Percentiles rank a stretch among this genome's conserved stretches.
These are phyloP conservation scores for Eristalinus aeneus DNA, from an alignment of 2,888 invertebrate species.

Conservation along the genomic window DNA sequence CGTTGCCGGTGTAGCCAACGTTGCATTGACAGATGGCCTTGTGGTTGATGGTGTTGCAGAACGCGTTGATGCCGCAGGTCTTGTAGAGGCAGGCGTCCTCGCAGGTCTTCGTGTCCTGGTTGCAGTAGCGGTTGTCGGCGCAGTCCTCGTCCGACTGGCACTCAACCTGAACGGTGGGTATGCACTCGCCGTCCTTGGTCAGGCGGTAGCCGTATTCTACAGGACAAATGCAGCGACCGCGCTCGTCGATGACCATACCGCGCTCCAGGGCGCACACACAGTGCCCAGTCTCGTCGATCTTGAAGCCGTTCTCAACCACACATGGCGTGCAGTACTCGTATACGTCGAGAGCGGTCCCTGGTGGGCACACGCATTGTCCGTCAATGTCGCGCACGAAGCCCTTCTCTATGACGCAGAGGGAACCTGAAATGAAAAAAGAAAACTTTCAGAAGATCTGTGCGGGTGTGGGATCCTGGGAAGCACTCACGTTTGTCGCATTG, in stretches of 20 bases:
- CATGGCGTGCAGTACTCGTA: conserved; percentile 91
- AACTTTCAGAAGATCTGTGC: neutral
- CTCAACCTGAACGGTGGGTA: conserved; percentile 81
- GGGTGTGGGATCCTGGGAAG: neutral
- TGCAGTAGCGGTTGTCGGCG: conserved; percentile 88
- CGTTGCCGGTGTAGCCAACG: conserved; percentile 88
- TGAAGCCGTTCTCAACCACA: conserved; percentile 86
- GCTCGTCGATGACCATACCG: conserved; percentile 89
- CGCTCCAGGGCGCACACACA: conserved; percentile 91
- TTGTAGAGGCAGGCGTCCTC: conserved; percentile 89
- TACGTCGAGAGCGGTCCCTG: conserved; percentile 88
- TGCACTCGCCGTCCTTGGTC: conserved; percentile 84
- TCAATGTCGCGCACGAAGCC: conserved; percentile 84
- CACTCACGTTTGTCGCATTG: conserved; percentile 90
- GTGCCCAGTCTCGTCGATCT: conserved; percentile 88
- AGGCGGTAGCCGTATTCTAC: conserved; percentile 85
- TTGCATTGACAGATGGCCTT: conserved; percentile 89
- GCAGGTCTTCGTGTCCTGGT: conserved; percentile 86
- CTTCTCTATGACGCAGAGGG: conserved; percentile 85
- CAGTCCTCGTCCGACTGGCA: conserved; percentile 89
- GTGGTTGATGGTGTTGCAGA: conserved; percentile 90
- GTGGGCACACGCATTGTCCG: conserved; percentile 88
- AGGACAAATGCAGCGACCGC: conserved; percentile 89
- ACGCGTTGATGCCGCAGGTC: conserved; percentile 87
- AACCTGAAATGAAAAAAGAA: conserved; percentile 80